Base-by-base conservation (phyloP, 2,888 invertebrate species). In the Dastarcus helophoroides region DNA sequence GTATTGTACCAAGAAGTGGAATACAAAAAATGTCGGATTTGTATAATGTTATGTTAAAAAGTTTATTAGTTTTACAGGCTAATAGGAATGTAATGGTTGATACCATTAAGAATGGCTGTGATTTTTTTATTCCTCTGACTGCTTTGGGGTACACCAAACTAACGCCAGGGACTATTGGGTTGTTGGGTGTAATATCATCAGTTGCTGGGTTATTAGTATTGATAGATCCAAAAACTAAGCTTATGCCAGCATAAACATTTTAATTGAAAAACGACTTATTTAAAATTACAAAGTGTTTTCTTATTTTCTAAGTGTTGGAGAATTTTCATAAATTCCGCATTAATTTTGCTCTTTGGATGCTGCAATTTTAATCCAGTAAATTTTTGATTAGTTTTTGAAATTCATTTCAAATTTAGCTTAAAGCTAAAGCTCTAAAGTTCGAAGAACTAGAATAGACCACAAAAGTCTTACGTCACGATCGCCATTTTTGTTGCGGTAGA, bases 41-140 rank as follows among this genome's bases (percentile, higher is more conserved):
- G 23, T 33, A 43, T 9, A 35, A 33, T 27, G 28, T 43, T 6
- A 12, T 45, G 7, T 32, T 35, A n/a, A 50, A 39, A 11, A 47
- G 45, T 4, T 32, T 56, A 6, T 31, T 42, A 5, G 47, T 51
- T 31, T 33, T 67, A 1, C 52, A 46, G 9, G 50, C 60, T 23
- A 65, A 75, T 48, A 75, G 73, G 47, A 76, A 79, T 56, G 65
- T 91, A 6, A 67, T 82, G 33, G 67, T 89, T 39, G 91, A 93
- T 61, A 79, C 82, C 1, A 51, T 85, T 3, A 90, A 88, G 58
- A 91, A 93, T 65, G 62, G 72, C 5, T 86, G 86, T 63, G 91
- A 93, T 60, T 59, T 91, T 32, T 81, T 88, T 47, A 81, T 93
- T 52, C 91, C 91, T 0, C 61, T 91, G 38, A 77, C 82, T 33